Percentiles rank a stretch among this genome's conserved stretches.
Conservation (phyloP, 2,113 vertebrate species). For the Gorsachius goisagi region DNA sequence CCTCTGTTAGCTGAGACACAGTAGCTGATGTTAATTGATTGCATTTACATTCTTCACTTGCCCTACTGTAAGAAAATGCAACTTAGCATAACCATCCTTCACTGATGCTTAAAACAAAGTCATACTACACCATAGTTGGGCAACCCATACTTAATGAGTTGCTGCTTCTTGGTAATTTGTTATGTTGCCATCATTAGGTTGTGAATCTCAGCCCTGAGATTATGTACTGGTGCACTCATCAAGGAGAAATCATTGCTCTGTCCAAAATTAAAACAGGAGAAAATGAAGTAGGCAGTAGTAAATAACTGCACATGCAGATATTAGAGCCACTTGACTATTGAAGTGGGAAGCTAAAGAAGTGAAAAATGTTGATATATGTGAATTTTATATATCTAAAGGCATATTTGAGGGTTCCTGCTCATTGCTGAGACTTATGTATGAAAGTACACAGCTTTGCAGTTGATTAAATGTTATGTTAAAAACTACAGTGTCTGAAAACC, state of each 20-base stretch:
- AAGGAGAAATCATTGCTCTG: background rate
- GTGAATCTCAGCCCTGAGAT: background rate
- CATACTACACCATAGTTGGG: background rate
- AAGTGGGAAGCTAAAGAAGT: background rate
- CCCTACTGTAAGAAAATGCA: background rate
- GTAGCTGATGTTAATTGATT: background rate
- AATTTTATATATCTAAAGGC: background rate
- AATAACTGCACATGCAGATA: background rate
- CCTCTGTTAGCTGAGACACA: background rate
- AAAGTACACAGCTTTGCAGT: background rate
- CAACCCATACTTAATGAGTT: background rate
- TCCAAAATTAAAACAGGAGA: background rate
- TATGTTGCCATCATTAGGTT: background rate
- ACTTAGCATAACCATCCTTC: background rate
- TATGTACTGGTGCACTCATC: background rate
- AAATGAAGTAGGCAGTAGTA: background rate
- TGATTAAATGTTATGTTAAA: background rate
- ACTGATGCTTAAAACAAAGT: background rate
- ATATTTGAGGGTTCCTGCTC: background rate
- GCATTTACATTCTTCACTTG: background rate
- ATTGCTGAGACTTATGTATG: background rate
- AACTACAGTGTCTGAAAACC: background rate
- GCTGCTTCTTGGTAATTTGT: background rate
- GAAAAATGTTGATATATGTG: background rate
- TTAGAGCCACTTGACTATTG: background rate